A percentile compares a stretch with the other conserved stretches of the same genome.
Conservation (phyloP, 2,888 invertebrate genomes). For the Phortica okadai region DNA sequence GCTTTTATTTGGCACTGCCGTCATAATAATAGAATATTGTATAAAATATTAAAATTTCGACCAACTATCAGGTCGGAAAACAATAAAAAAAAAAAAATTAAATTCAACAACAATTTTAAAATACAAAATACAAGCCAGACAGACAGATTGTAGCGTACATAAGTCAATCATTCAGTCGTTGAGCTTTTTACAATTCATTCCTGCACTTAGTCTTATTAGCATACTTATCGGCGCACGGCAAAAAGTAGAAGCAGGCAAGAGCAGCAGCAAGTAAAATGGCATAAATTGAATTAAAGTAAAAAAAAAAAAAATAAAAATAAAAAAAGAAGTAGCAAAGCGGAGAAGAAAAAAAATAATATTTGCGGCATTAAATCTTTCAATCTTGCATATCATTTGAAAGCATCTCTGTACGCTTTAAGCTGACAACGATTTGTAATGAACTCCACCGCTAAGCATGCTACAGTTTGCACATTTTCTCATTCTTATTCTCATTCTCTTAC, state of each 20-base stretch:
- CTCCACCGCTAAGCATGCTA: conserved; percentile 52
- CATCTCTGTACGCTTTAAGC: conserved; percentile 50
- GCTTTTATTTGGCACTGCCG: background rate
- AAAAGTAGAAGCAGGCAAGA: background rate
- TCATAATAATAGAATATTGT: background rate
- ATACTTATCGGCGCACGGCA: conserved; percentile 58
- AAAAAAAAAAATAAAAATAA: background rate
- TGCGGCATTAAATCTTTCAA: conserved; percentile 63
- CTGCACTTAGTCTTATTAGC: conserved; percentile 67
- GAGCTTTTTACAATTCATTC: too few relatives aligned
- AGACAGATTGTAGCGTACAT: conserved; percentile 30
- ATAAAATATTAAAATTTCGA: background rate
- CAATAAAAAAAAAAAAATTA: too few relatives aligned
- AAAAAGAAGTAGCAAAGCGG: background rate
- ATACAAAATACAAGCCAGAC: background rate
- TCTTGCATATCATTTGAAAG: conserved; percentile 25
- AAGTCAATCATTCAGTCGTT: too few relatives aligned
- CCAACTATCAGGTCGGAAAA: too few relatives aligned
- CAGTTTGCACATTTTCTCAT: conserved; percentile 35
- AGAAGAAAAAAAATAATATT: conserved; percentile 57
- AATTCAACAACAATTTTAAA: background rate
- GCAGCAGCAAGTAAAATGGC: background rate
- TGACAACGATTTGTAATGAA: conserved; percentile 72
- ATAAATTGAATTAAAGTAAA: conserved; percentile 27
- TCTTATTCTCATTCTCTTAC: background rate